Conservation (phyloP, 2,888 invertebrate species). For the Tubulanus polymorphus region DNA sequence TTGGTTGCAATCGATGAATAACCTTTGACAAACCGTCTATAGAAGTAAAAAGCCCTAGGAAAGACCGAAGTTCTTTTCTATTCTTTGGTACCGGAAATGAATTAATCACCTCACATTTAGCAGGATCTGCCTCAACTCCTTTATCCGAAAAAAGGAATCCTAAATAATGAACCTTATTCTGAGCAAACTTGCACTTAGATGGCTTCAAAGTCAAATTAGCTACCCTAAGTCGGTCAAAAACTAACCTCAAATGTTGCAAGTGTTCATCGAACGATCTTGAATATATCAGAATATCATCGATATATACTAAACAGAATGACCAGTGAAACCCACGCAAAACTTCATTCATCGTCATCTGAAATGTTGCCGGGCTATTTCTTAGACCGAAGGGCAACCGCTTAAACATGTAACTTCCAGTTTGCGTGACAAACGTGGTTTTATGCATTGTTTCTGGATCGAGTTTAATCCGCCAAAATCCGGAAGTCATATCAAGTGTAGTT, state of each 20-base stretch:
- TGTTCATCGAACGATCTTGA: slow-evolving; percentile 19
- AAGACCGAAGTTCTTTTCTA: slow-evolving; percentile 13
- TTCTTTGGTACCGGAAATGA: slow-evolving; percentile 14
- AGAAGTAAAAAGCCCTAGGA: slow-evolving; percentile 35
- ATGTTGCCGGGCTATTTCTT: slow-evolving; percentile 20
- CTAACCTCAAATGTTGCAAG: slow-evolving; percentile 14
- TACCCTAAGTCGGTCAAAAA: slow-evolving; percentile 17
- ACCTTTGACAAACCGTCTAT: slow-evolving; percentile 45
- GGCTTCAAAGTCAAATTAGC: slow-evolving; percentile 21
- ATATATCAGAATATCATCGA: slow-evolving; percentile 25
- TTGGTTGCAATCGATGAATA: slow-evolving; percentile 32
- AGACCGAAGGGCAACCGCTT: slow-evolving; percentile 24
- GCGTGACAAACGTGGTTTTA: slow-evolving; percentile 21
- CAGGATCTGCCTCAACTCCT: slow-evolving; percentile 18
- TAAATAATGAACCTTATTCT: slow-evolving; percentile 17
- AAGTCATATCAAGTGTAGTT: slow-evolving; percentile 16
- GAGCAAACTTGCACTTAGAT: slow-evolving; percentile 21
- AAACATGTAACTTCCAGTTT: slow-evolving; percentile 18
- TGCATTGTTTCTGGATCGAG: slow-evolving; percentile 14
- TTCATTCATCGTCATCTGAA: slow-evolving; percentile 17
- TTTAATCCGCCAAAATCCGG: slow-evolving; percentile 17
- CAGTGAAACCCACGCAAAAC: slow-evolving; percentile 20
- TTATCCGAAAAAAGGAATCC: slow-evolving; percentile 20
- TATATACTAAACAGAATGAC: slow-evolving; percentile 22
- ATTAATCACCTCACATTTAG: slow-evolving; percentile 12